These are phyloP conservation scores for Vanacampus margaritifer DNA, from an alignment of 2,113 vertebrate genomes.

Conservation along the genomic window DNA sequence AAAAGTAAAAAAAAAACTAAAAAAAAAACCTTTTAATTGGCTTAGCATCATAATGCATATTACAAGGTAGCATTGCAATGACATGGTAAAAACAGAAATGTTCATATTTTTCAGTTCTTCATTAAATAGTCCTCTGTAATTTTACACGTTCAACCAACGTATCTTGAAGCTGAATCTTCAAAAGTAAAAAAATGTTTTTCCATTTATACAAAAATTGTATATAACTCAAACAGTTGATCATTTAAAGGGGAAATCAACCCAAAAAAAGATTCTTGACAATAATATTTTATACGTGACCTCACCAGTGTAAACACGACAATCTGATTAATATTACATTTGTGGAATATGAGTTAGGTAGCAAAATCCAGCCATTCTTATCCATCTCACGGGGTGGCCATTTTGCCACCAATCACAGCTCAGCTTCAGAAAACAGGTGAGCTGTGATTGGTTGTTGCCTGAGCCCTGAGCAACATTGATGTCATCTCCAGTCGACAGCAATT, in stretches of 20 bases:
- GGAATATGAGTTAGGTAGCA: too few species aligned
- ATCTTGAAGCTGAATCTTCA: slow-evolving; percentile 16
- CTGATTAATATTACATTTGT: too few species aligned
- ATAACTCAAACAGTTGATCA: slow-evolving; percentile 16
- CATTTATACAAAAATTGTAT: slow-evolving; percentile 38
- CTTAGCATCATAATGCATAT: slow-evolving; percentile 42
- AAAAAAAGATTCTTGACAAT: too few species aligned
- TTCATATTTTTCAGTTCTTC: not conserved
- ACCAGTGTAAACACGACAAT: too few species aligned
- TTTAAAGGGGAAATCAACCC: not conserved
- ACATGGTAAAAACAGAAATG: slow-evolving; percentile 14
- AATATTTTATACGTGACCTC: too few species aligned
- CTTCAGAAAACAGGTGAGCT: too few species aligned
- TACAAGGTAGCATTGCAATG: slow-evolving; percentile 18
- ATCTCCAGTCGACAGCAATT: too few species aligned
- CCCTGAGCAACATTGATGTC: too few species aligned
- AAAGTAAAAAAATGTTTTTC: slow-evolving; percentile 9
- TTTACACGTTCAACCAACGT: slow-evolving; percentile 6
- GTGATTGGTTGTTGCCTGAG: too few species aligned
- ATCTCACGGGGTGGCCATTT: too few species aligned
- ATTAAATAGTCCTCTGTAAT: slow-evolving; percentile 1
- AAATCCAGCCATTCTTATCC: too few species aligned
- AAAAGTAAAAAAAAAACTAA: slow-evolving; percentile 58
- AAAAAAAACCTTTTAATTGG: slow-evolving; percentile 55
- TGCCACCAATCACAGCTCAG: too few species aligned